Base-by-base conservation (phyloP, 2,797 vertebrate genomes). In the Uromys caudimaculatus region DNA sequence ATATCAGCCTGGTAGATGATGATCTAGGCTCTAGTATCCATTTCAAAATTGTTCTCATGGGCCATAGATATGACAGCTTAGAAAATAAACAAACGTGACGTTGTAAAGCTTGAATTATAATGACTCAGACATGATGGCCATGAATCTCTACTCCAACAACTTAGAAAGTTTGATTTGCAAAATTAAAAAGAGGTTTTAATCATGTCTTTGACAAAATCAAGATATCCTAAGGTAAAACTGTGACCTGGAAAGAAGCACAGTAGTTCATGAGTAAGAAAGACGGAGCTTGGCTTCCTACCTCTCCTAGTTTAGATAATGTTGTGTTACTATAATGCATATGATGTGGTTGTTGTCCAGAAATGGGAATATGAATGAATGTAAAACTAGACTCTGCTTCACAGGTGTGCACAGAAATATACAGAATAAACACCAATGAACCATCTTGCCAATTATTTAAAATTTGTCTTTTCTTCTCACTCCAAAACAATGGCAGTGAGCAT, bases 401-500 rank as follows among this genome's bases (percentile, higher is more conserved):
- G 32, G 56, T 62, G 3, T 58, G 35, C 91, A 47, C 0, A n/a
- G 35, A 77, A 91, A 75, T 47, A 82, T 14, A 83, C 13, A 44
- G 7, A 14, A 73, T n/a, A 84, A 83, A 92, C 24, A 44, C 12
- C 77, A 64, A 60, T 13, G 56, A 92, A 94, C 84, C 19, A 75
- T 60, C 83, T 52, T 6, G 44, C 21, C 71, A 95, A 86, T 85
- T 76, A 96, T 95, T 96, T 96, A 89, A 44, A 44, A 44, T 44
- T 44, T 44, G 44, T 44, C 6, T 44, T 44, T 97, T 92, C 17
- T 83, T 97, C 64, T 44, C 7, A 27, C 92, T 81, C 64, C 16
- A 91, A 93, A 76, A 90, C 16, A 77, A 82, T 91, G 3, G 8
- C 54, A 75, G 24, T 79, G 32, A 50, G 69, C 41, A 21, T 1